Percentiles rank a stretch among this genome's conserved stretches.
phyloP scores from a whole-genome alignment of 2,888 invertebrate species.

The Zaprionus obscuricornis region DNA sequence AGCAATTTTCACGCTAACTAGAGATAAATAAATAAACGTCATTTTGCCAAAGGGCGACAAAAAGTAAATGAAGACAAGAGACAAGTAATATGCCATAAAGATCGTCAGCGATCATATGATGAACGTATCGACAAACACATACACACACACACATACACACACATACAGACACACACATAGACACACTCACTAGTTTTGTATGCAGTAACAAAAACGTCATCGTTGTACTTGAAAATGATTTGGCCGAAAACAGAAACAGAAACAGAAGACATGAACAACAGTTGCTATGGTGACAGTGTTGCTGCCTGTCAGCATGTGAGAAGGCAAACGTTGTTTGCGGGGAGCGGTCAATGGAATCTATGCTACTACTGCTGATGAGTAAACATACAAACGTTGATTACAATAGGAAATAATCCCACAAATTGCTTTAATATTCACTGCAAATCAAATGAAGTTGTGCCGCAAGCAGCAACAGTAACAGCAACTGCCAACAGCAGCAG shows the following conservation, averaged over 20 bases:
- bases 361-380: constrained; percentile 54
- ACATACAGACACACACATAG: too few relatives aligned
- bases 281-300: background rate
- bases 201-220: constrained; percentile 28
- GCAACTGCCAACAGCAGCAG: constrained; percentile 6
- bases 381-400: constrained; percentile 68
- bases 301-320: too few relatives aligned
- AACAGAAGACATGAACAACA: background rate
- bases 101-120: too few relatives aligned
- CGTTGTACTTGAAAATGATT: constrained; percentile 72
- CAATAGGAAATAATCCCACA: constrained; percentile 80
- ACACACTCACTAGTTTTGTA: constrained; percentile 18
- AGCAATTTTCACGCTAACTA: constrained; percentile 74
- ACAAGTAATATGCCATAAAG: too few relatives aligned
- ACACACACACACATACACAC: too few relatives aligned
- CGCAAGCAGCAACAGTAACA: constrained; percentile 35
- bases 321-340: too few relatives aligned
- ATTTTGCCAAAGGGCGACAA: constrained; percentile 50
- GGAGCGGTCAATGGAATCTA: background rate
- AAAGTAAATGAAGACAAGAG: constrained; percentile 7
- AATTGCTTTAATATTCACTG: constrained; percentile 80
- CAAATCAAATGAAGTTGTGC: constrained; percentile 78
- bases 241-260: constrained; percentile 40
- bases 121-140: too few relatives aligned
- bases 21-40: constrained; percentile 48